These are phyloP conservation scores for Tragelaphus eurycerus DNA, from an alignment of 2,797 vertebrate genomes.

Conservation along the genomic window DNA sequence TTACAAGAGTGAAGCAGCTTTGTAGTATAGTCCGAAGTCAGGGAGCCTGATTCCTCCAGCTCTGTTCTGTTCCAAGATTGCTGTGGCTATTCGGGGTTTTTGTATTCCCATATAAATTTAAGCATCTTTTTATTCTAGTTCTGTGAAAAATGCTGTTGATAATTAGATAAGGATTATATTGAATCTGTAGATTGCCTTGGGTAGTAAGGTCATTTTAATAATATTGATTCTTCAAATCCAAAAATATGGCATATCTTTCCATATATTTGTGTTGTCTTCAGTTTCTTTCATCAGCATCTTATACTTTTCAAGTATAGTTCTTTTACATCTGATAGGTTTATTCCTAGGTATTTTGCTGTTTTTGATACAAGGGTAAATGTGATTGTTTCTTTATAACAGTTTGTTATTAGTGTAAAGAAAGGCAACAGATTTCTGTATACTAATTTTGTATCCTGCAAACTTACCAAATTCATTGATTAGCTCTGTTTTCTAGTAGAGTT, in stretches of 20 bases:
- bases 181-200: not conserved
- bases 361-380: not conserved
- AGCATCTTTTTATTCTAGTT: not conserved
- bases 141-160: not conserved
- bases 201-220: not conserved
- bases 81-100: not conserved
- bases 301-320: not conserved
- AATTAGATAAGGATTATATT: not conserved
- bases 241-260: not conserved
- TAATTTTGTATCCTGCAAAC: not conserved
- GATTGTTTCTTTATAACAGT: not conserved
- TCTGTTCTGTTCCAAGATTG: not conserved
- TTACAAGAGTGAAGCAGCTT: not conserved
- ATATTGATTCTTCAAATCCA: not conserved
- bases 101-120: not conserved
- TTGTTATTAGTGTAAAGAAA: not conserved
- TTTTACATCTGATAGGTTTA: not conserved
- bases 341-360: not conserved
- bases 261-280: not conserved
- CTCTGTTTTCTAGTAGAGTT: not conserved
- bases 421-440: not conserved
- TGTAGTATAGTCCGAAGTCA: not conserved
- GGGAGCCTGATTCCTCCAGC: not conserved
- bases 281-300: not conserved
- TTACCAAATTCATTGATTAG: not conserved